phyloP scores from a whole-genome alignment of 2,113 vertebrate genomes.

The Mystacornis crossleyi region DNA sequence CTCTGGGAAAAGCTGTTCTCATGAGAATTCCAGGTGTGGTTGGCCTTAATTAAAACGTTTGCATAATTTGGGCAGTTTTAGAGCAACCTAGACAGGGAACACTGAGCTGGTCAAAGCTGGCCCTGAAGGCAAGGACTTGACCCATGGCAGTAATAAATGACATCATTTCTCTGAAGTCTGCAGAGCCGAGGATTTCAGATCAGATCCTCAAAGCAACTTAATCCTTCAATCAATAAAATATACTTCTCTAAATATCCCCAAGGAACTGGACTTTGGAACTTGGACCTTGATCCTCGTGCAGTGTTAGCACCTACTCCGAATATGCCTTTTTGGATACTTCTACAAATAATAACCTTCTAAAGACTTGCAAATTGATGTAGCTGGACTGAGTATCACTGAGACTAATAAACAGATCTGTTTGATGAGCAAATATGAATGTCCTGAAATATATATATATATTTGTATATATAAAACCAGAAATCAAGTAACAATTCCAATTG shows the following conservation, averaged over 20 bases:
- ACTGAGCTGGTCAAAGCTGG: background rate
- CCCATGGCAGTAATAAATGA: background rate
- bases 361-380: background rate
- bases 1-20: background rate
- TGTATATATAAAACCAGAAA: background rate
- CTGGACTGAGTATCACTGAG: background rate
- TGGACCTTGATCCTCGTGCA: background rate
- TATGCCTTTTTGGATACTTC: background rate
- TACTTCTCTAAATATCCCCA: background rate
- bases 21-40: conserved; percentile 2
- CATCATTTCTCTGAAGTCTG: background rate
- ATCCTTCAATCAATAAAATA: conserved; percentile 52
- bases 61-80: background rate
- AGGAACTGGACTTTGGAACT: conserved; percentile 33
- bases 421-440: background rate
- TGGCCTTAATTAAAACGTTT: background rate
- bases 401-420: background rate
- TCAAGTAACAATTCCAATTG: background rate
- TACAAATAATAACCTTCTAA: background rate
- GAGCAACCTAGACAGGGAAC: background rate
- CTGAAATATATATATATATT: background rate
- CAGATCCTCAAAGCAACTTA: conserved; percentile 37
- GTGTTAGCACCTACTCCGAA: background rate
- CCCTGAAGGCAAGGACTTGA: conserved; percentile 28
- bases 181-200: background rate